Evolutionary conservation across 1,140 invertebrate species (phyloP).

Genomic region (Drosophila melanica): DNA sequence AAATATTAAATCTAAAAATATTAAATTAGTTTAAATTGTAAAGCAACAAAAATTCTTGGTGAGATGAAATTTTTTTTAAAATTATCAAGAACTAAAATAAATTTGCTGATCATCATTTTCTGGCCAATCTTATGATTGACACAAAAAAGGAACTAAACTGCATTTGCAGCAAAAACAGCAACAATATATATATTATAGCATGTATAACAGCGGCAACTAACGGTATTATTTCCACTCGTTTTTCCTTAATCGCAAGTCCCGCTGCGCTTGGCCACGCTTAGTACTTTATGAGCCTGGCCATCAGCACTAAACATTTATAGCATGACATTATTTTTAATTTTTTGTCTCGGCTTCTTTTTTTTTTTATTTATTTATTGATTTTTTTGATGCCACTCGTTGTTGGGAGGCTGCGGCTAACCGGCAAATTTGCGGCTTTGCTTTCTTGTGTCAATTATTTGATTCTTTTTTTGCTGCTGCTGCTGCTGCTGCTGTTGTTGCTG

Average conservation of each 20-base stretch:
- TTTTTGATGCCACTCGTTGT: conserved; percentile 9
- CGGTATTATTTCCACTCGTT: conserved; percentile 1
- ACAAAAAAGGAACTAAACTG: too few relatives aligned
- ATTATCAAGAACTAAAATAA: too few relatives aligned
- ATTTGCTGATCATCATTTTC: too few relatives aligned
- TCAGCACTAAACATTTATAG: conserved; percentile 70
- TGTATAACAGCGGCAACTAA: neutral
- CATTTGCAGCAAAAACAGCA: too few relatives aligned
- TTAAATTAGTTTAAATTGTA: too few relatives aligned
- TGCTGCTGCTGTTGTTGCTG: conserved; percentile 26
- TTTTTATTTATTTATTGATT: conserved; percentile 34
- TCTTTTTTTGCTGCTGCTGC: conserved; percentile 55
- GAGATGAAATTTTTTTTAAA: too few relatives aligned
- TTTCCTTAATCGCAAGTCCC: neutral
- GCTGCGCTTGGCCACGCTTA: conserved; percentile 2
- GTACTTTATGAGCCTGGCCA: conserved; percentile 70
- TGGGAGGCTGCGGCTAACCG: conserved; percentile 23
- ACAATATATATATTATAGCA: neutral
- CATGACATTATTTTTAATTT: conserved; percentile 62
- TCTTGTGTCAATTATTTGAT: conserved; percentile 80
- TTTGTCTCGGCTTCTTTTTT: conserved; percentile 26
- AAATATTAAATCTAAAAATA: too few relatives aligned
- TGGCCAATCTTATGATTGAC: too few relatives aligned
- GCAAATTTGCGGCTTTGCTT: conserved; percentile 79
- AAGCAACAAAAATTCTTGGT: too few relatives aligned